phyloP scores from a whole-genome alignment of 2,797 vertebrate genomes.

The Sebastolobus altivelis region DNA sequence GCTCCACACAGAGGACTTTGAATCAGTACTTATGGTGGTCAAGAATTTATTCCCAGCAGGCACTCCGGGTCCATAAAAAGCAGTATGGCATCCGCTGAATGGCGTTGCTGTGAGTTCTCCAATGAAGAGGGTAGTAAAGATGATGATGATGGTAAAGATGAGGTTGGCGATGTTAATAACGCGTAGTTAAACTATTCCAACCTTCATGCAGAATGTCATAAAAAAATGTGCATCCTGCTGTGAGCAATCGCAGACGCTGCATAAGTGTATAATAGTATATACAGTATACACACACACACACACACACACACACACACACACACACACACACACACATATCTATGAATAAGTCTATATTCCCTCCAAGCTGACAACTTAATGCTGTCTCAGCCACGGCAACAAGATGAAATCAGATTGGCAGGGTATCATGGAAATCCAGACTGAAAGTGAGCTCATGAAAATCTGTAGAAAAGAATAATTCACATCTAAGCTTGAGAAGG shows the following conservation, averaged over 20 bases:
- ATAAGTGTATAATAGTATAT: slow-evolving; percentile 21
- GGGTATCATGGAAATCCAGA: slow-evolving; percentile 71
- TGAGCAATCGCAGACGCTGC: slow-evolving; percentile 15
- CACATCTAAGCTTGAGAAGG: slow-evolving; percentile 56
- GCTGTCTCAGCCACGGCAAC: slow-evolving; percentile 58
- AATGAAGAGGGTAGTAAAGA: slow-evolving; percentile 36
- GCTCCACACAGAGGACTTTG: slow-evolving; percentile 37
- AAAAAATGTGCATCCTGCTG: slow-evolving; percentile 32
- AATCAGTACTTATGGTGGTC: slow-evolving; percentile 55
- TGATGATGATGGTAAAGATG: slow-evolving; percentile 39
- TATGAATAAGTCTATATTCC: slow-evolving; percentile 39
- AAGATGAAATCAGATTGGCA: slow-evolving; percentile 72
- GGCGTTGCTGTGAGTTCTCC: slow-evolving; percentile 25
- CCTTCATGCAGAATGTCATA: slow-evolving; percentile 26
- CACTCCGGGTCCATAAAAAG: slow-evolving; percentile 54
- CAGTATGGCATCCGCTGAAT: slow-evolving; percentile 35
- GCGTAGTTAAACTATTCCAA: slow-evolving; percentile 42
- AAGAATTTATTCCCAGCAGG: slow-evolving; percentile 59
- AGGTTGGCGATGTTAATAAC: slow-evolving; percentile 50
- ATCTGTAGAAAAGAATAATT: slow-evolving; percentile 71
- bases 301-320: neutral
- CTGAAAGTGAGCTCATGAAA: slow-evolving; percentile 66
- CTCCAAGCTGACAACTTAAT: slow-evolving; percentile 71
- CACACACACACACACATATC: slow-evolving; percentile 13
- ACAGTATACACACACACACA: neutral